Percentiles rank a stretch among this genome's conserved stretches.
Evolutionary conservation across 2,797 vertebrate species (phyloP).

Genomic region (Helostoma temminkii): DNA sequence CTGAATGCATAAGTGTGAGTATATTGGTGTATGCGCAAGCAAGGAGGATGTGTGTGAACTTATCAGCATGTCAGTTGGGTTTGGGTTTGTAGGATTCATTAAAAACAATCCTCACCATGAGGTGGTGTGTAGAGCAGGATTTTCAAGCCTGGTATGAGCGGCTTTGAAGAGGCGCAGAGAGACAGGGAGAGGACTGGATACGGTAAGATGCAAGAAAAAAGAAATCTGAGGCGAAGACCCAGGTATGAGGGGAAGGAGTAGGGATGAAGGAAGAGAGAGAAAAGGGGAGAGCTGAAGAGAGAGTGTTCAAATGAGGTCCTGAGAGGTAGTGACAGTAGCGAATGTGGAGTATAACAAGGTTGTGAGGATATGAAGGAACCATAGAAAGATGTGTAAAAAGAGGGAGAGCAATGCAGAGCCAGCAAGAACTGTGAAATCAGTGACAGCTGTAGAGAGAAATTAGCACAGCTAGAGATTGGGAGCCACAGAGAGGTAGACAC

Average conservation of each 20-base stretch:
- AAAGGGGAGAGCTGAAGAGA: constrained; percentile 41
- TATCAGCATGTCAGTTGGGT: constrained; percentile 65
- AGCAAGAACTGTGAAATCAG: constrained; percentile 48
- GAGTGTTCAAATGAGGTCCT: constrained; percentile 69
- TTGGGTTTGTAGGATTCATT: constrained; percentile 66
- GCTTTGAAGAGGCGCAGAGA: constrained; percentile 69
- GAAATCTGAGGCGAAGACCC: constrained; percentile 54
- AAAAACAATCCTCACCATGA: constrained; percentile 74
- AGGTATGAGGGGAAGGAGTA: constrained; percentile 28
- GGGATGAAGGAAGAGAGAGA: constrained; percentile 24
- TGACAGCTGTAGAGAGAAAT: constrained; percentile 68
- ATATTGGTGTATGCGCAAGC: not conserved
- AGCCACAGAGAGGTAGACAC: constrained; percentile 46
- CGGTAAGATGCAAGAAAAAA: constrained; percentile 49
- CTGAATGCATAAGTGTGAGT: constrained; percentile 19
- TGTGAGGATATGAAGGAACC: constrained; percentile 51
- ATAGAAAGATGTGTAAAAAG: constrained; percentile 49
- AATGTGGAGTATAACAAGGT: constrained; percentile 63
- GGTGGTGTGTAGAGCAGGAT: constrained; percentile 65
- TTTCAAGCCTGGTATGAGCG: constrained; percentile 61
- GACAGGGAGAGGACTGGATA: constrained; percentile 39
- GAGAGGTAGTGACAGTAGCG: constrained; percentile 64
- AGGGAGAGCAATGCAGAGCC: constrained; percentile 46
- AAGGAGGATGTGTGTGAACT: constrained; percentile 35
- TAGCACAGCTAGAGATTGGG: constrained; percentile 58